These are phyloP conservation scores for Cheiracanthium punctorium DNA, from an alignment of 2,888 invertebrate species.

Conservation along the genomic window DNA sequence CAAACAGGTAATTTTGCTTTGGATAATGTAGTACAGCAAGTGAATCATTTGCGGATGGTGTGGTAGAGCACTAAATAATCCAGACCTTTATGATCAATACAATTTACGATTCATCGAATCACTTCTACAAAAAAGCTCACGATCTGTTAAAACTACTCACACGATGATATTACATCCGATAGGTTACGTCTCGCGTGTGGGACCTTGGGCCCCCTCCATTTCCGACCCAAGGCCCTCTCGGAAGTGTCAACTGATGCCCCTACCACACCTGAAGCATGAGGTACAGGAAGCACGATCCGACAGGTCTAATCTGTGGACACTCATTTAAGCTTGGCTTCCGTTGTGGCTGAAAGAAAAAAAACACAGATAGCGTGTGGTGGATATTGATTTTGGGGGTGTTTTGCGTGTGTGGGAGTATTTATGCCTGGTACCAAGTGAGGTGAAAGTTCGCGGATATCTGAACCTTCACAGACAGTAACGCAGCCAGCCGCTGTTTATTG, in stretches of 20 bases:
- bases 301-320: constrained; percentile 1
- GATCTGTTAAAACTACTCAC: neutral
- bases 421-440: neutral
- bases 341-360: neutral
- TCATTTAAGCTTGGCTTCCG: neutral
- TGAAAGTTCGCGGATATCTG: too few species aligned
- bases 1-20: too few species aligned
- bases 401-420: neutral
- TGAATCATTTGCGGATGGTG: too few species aligned
- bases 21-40: too few species aligned
- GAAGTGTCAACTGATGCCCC: constrained; percentile 11
- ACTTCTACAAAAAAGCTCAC: neutral
- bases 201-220: neutral
- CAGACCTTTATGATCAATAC: neutral
- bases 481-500: too few species aligned
- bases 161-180: constrained; percentile 12
- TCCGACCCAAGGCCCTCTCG: constrained; percentile 21
- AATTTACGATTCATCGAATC: neutral
- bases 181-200: neutral
- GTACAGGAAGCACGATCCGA: constrained; percentile 33
- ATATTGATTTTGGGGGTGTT: neutral
- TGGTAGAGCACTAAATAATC: too few species aligned
- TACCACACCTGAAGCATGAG: constrained; percentile 9
- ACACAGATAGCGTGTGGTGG: neutral
- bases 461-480: too few species aligned